phyloP scores from a whole-genome alignment of 2,888 invertebrate genomes.

The Cistogaster globosa region DNA sequence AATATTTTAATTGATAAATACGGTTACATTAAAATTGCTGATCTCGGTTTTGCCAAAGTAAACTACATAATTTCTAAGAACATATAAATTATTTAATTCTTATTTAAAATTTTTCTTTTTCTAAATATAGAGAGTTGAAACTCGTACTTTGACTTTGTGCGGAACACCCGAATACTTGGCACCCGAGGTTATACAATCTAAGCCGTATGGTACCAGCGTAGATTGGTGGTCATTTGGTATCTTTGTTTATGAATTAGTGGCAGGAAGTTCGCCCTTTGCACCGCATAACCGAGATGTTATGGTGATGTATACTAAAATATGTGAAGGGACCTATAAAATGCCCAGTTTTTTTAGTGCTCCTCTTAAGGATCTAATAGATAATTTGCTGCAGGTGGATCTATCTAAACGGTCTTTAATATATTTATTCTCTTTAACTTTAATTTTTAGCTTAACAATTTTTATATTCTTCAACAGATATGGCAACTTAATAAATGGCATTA shows the following conservation, averaged over 20 bases:
- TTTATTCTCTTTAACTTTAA: not conserved
- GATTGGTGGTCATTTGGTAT: constrained; percentile 99
- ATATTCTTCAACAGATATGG: constrained; percentile 86
- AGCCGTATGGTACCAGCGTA: constrained; percentile 95
- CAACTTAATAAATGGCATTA: constrained; percentile 91
- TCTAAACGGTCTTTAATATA: constrained; percentile 85
- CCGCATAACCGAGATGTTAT: constrained; percentile 89
- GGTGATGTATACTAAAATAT: constrained; percentile 97
- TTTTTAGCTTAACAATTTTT: not conserved
- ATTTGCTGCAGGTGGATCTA: constrained; percentile 91
- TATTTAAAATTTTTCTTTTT: not conserved
- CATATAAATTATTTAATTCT: not conserved
- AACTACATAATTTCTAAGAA: not conserved
- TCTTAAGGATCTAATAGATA: constrained; percentile 92
- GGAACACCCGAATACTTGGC: constrained; percentile 99
- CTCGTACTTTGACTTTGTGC: constrained; percentile 95
- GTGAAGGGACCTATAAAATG: constrained; percentile 93
- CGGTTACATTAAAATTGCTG: constrained; percentile 94
- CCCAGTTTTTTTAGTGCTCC: constrained; percentile 92
- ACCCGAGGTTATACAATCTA: constrained; percentile 94
- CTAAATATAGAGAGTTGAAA: constrained; percentile 83
- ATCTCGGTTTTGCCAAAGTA: constrained; percentile 97
- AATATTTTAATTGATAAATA: constrained; percentile 91
- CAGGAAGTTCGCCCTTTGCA: constrained; percentile 97
- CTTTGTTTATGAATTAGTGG: constrained; percentile 94